Percentiles rank a stretch among this genome's conserved stretches.
phyloP scores from a whole-genome alignment of 2,113 vertebrate genomes.

The Saccopteryx leptura region DNA sequence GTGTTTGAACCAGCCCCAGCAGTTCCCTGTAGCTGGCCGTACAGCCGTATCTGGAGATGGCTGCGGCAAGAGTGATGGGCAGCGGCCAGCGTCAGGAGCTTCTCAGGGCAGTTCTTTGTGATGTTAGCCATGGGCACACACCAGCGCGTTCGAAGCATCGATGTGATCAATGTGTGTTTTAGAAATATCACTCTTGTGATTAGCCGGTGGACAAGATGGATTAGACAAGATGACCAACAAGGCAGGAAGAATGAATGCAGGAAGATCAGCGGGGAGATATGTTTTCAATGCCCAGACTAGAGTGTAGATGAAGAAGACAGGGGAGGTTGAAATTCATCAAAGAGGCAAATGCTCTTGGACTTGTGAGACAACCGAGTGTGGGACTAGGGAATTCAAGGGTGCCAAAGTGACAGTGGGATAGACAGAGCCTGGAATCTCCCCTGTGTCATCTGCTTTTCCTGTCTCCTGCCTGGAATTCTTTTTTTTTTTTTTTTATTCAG shows the following conservation, averaged over 20 bases:
- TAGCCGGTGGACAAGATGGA: background rate
- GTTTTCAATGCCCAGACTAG: background rate
- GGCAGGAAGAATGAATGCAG: background rate
- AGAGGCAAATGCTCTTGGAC: background rate
- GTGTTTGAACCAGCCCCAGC: background rate
- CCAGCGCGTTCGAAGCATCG: background rate
- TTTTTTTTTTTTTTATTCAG: background rate
- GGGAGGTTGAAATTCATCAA: background rate
- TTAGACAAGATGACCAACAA: background rate
- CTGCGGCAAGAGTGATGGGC: background rate
- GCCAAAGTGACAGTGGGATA: background rate
- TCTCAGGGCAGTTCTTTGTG: background rate
- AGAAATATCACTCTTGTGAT: background rate
- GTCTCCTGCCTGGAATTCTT: background rate
- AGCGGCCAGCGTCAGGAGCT: background rate
- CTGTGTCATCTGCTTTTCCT: background rate
- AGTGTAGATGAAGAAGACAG: background rate
- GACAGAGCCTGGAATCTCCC: background rate
- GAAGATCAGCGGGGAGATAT: background rate
- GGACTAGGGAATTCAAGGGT: background rate
- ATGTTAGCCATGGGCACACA: background rate
- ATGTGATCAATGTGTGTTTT: background rate
- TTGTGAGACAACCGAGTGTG: background rate
- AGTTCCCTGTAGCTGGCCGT: background rate
- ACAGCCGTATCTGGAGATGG: background rate